Conservation (phyloP, 2,113 vertebrate genomes). For the Tor tambroides region DNA sequence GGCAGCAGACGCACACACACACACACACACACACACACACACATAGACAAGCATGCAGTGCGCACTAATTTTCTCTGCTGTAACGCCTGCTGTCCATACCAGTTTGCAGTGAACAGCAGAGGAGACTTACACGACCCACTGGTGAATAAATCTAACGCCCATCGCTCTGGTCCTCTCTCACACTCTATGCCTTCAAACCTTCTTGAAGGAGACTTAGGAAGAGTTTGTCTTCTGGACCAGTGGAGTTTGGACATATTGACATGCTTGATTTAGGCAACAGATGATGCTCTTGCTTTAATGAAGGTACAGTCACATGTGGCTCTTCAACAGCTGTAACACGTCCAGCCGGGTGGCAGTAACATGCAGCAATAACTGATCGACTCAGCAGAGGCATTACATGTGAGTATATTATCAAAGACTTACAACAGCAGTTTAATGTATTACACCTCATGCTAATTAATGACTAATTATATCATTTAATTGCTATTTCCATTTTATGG, state of each 20-base stretch:
- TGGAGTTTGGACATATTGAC: slow-evolving; percentile 45
- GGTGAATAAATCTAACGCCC: slow-evolving; percentile 50
- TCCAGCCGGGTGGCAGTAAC: slow-evolving; percentile 34
- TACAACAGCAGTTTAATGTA: background rate
- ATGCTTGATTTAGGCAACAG: slow-evolving; percentile 39
- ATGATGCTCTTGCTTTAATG: slow-evolving; percentile 44
- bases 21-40: slow-evolving; percentile 53
- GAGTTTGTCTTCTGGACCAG: slow-evolving; percentile 35
- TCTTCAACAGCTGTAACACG: slow-evolving; percentile 14
- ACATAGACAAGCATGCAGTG: slow-evolving; percentile 55
- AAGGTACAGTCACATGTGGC: slow-evolving; percentile 8
- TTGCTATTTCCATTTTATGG: background rate
- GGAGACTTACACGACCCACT: slow-evolving; percentile 46
- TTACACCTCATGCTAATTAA: background rate
- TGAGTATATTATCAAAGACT: slow-evolving; percentile 43
- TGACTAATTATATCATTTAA: background rate
- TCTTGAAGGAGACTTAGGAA: slow-evolving; percentile 9
- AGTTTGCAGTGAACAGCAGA: slow-evolving; percentile 48
- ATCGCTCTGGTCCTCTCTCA: background rate
- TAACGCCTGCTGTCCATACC: slow-evolving; percentile 5
- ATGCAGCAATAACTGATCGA: slow-evolving; percentile 16
- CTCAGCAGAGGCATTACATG: slow-evolving; percentile 32
- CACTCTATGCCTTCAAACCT: background rate
- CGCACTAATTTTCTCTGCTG: slow-evolving; percentile 61
- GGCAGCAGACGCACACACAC: slow-evolving; percentile 18